phyloP scores from a whole-genome alignment of 2,113 vertebrate genomes.

The Lanius collurio region DNA sequence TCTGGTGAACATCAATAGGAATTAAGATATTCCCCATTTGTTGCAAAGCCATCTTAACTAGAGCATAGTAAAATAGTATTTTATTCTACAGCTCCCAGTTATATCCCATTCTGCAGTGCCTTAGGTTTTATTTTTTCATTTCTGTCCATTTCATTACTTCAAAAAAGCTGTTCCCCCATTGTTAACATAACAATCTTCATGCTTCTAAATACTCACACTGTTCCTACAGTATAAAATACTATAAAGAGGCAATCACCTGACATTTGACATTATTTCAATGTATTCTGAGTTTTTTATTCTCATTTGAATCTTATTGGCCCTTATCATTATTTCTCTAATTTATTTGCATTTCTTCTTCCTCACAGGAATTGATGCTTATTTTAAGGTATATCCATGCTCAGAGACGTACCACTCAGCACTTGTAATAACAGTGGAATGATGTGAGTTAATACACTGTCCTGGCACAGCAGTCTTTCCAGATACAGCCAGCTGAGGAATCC shows the following conservation, averaged over 20 bases:
- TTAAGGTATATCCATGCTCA: background rate
- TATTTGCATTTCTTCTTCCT: background rate
- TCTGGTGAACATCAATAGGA: background rate
- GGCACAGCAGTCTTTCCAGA: background rate
- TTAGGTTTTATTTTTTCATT: background rate
- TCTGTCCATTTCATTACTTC: background rate
- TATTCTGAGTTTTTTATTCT: background rate
- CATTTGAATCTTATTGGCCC: background rate
- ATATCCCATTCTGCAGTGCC: background rate
- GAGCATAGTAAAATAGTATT: background rate
- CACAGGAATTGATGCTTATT: background rate
- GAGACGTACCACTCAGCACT: background rate
- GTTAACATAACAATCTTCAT: background rate
- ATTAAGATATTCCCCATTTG: background rate
- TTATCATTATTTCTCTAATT: background rate
- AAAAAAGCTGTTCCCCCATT: background rate
- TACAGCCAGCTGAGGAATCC: background rate
- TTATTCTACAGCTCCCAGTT: background rate
- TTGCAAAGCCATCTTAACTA: background rate
- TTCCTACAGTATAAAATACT: background rate
- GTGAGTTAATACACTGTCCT: background rate
- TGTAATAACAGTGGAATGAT: conserved; percentile 27
- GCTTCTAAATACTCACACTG: background rate
- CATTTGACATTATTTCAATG: background rate
- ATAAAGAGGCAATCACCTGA: background rate